Evolutionary conservation across 2,888 invertebrate species (phyloP).

Genomic region (Eilema griseolum): DNA sequence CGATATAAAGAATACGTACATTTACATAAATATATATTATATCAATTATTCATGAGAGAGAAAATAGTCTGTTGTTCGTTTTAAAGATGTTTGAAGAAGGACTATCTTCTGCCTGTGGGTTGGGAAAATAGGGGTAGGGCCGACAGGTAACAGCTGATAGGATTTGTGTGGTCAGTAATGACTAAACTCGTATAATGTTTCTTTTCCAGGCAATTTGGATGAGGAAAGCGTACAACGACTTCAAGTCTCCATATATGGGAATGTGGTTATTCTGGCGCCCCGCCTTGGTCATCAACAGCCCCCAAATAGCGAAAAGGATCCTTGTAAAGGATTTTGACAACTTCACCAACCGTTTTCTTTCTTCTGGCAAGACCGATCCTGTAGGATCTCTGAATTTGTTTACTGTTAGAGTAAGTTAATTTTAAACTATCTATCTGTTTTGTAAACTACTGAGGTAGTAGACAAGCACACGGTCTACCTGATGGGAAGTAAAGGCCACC

Average conservation of each 20-base stretch:
- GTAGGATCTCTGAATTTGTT: conserved; percentile 66
- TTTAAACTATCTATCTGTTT: too few relatives aligned
- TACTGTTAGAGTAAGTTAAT: conserved; percentile 58
- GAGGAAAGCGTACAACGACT: conserved; percentile 55
- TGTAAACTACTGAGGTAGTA: too few relatives aligned
- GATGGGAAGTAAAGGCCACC: too few relatives aligned
- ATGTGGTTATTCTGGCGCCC: conserved; percentile 74
- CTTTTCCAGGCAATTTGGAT: conserved; percentile 61
- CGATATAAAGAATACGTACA: too few relatives aligned
- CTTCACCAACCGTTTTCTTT: conserved; percentile 64
- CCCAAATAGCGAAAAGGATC: conserved; percentile 64
- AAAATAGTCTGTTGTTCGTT: too few relatives aligned
- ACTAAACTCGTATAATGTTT: not conserved
- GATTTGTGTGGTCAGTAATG: not conserved
- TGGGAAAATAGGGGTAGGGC: too few relatives aligned
- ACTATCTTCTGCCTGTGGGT: too few relatives aligned
- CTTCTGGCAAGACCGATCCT: conserved; percentile 65
- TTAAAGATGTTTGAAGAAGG: too few relatives aligned
- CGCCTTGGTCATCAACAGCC: conserved; percentile 66
- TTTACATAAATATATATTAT: too few relatives aligned
- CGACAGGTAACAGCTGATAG: too few relatives aligned
- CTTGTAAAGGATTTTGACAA: conserved; percentile 66
- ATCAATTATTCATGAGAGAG: too few relatives aligned
- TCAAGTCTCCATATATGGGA: conserved; percentile 64
- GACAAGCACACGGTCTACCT: too few relatives aligned